Percentiles rank a stretch among this genome's conserved stretches.
Evolutionary conservation across 2,113 vertebrate genomes (phyloP).

Genomic region (Cheilinus undulatus): DNA sequence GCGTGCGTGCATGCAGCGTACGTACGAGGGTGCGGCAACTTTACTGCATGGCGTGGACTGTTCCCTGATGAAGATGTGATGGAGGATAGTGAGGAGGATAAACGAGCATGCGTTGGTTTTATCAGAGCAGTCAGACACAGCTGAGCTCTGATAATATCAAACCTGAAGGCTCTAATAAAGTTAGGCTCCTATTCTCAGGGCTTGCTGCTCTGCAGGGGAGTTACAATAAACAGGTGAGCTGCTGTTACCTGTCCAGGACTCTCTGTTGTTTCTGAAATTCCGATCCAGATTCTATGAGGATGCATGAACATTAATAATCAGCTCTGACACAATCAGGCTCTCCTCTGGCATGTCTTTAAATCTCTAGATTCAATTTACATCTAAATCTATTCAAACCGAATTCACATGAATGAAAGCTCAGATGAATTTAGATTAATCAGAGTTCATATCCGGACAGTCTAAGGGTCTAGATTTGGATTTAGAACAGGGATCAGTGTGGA

Average conservation of each 20-base stretch:
- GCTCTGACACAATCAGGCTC: too few species aligned
- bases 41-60: conserved; percentile 73
- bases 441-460: too few species aligned
- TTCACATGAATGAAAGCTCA: background rate
- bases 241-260: background rate
- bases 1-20: conserved; percentile 54
- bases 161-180: conserved; percentile 12
- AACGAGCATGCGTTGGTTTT: background rate
- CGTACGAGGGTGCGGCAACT: conserved; percentile 81
- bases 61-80: conserved; percentile 51
- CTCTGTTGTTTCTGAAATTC: background rate
- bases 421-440: too few species aligned
- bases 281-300: too few species aligned
- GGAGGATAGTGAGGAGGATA: conserved; percentile 12
- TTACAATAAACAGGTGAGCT: conserved; percentile 32
- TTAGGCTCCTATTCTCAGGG: too few species aligned
- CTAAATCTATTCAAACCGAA: background rate
- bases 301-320: too few species aligned
- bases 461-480: too few species aligned
- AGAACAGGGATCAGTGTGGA: conserved; percentile 7
- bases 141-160: too few species aligned
- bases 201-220: too few species aligned
- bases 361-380: background rate
- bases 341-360: background rate
- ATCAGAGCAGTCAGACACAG: too few species aligned